Conservation (phyloP, 2,113 vertebrate genomes). For the Lagopus leucura region DNA sequence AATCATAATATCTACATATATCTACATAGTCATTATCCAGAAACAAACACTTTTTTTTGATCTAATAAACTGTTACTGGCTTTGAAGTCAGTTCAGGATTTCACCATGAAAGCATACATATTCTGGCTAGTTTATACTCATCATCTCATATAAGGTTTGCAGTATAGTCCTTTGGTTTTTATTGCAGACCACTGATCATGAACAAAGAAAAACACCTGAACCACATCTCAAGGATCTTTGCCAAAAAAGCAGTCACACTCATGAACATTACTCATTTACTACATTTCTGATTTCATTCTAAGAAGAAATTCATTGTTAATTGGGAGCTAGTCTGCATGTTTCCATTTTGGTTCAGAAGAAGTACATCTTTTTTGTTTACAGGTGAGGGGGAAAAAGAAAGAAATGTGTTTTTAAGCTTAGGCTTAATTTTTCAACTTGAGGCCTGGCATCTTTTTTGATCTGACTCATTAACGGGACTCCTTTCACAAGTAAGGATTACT, state of each 20-base stretch:
- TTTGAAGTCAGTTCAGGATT: background rate
- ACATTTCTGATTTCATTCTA: background rate
- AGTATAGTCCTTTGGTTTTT: background rate
- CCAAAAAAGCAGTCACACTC: background rate
- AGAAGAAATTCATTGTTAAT: background rate
- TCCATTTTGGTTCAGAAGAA: background rate
- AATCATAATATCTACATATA: background rate
- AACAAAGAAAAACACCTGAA: background rate
- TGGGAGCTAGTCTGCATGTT: background rate
- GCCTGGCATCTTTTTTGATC: background rate
- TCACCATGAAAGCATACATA: background rate
- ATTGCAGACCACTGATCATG: background rate
- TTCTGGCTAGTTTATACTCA: background rate
- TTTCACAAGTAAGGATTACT: conserved; percentile 20
- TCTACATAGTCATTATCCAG: background rate
- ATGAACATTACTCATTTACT: background rate
- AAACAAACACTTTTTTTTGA: background rate
- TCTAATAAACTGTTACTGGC: background rate
- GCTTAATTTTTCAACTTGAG: background rate
- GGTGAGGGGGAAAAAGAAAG: background rate
- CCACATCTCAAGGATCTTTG: background rate
- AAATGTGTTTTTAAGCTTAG: background rate
- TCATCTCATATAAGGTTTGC: background rate
- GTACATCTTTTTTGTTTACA: background rate
- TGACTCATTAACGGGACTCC: conserved; percentile 9